phyloP scores from a whole-genome alignment of 2,113 vertebrate genomes.

The Crocuta crocuta region DNA sequence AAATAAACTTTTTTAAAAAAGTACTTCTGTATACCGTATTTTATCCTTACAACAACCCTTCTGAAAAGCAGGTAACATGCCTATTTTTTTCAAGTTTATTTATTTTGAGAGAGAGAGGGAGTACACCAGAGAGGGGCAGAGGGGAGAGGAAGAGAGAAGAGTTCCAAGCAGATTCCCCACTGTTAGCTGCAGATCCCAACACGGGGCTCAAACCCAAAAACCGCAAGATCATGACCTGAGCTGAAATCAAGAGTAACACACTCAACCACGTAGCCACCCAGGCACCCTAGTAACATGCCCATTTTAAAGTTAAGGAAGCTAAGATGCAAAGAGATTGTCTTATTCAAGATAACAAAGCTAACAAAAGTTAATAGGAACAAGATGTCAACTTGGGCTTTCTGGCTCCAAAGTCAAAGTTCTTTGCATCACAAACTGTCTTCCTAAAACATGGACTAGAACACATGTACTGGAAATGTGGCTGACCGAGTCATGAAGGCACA shows the following conservation, averaged over 20 bases:
- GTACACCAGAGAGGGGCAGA: too few relatives aligned
- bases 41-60: background rate
- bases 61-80: background rate
- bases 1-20: background rate
- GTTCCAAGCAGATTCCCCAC: too few relatives aligned
- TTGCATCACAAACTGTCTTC: background rate
- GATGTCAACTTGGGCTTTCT: background rate
- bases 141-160: too few relatives aligned
- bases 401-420: background rate
- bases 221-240: too few relatives aligned
- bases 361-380: background rate
- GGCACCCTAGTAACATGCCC: background rate
- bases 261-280: too few relatives aligned
- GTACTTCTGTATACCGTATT: background rate
- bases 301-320: background rate
- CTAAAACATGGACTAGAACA: background rate
- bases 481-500: background rate
- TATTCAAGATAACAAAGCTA: conserved; percentile 23
- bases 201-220: too few relatives aligned
- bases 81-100: background rate
- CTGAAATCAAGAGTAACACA: too few relatives aligned
- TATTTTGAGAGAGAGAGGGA: too few relatives aligned
- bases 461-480: background rate
- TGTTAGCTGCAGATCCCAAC: too few relatives aligned
- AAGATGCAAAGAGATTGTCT: background rate